Evolutionary conservation across 2,888 invertebrate genomes (phyloP).

Genomic region (Lithophane semibrunnea): DNA sequence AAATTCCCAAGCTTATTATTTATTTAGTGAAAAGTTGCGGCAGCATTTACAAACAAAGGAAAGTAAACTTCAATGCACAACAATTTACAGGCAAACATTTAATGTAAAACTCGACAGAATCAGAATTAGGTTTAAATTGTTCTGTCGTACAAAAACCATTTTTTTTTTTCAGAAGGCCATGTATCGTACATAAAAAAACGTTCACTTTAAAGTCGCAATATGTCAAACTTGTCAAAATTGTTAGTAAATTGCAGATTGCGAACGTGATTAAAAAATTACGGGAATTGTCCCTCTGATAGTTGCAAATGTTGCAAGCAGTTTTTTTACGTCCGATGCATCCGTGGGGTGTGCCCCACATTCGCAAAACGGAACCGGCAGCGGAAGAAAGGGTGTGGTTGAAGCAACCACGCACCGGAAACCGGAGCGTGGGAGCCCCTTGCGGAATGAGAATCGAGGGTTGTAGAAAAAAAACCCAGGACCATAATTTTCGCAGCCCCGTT

Average conservation of each 20-base stretch:
- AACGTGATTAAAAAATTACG: no score
- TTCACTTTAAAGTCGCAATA: no score
- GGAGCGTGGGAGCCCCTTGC: slow-evolving; percentile 42
- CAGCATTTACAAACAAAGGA: slow-evolving; percentile 28
- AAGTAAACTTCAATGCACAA: slow-evolving; percentile 34
- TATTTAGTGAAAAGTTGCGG: slow-evolving; percentile 27
- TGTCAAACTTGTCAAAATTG: no score
- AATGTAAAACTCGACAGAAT: slow-evolving; percentile 15
- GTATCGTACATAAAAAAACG: no score
- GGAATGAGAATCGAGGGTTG: slow-evolving; percentile 28
- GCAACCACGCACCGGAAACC: slow-evolving; percentile 45
- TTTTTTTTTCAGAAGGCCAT: background rate
- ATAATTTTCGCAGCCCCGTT: slow-evolving; percentile 8
- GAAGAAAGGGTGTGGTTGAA: slow-evolving; percentile 58
- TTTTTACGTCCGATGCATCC: slow-evolving; percentile 22
- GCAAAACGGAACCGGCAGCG: slow-evolving; percentile 58
- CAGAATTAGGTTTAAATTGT: slow-evolving; percentile 20
- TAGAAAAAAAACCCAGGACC: slow-evolving; percentile 9
- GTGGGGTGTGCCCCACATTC: slow-evolving; percentile 45
- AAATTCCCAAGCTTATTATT: slow-evolving; percentile 32
- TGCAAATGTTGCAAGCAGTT: slow-evolving; percentile 17
- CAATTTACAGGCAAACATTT: slow-evolving; percentile 21
- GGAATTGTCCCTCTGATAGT: background rate
- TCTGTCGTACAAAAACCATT: background rate
- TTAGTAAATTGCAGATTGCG: no score